Base-by-base conservation (phyloP, 2,888 invertebrate species). In the Pyrocoelia pectoralis region DNA sequence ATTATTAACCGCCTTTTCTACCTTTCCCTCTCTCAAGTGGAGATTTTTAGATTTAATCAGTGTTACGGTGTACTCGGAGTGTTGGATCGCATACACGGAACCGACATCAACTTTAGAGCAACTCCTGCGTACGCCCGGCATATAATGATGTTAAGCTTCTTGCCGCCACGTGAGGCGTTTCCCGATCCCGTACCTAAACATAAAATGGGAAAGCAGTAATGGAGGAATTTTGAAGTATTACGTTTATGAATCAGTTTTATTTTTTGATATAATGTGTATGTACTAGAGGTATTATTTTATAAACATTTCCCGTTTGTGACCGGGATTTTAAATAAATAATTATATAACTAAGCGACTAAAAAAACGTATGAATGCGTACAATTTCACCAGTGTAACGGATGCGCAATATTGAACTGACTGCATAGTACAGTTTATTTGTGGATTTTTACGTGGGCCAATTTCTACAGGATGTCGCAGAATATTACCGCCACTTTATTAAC, bases 51-150 rank as follows among this genome's bases (percentile, higher is more conserved):
- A 77, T 92, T 92, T 78, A 91, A 88, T 71, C 89, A 91, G 73
- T 91, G 90, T 74, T 92, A 85, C 77, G 92, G 92, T 1, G 89
- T 91, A 1, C 81, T 91, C 54, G 92, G 92, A 1, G 85, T 92
- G 1, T 78, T 92, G 71, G 92, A 92, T 78, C 86, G 89, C 48
- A 77, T 92, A 6, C 92, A 92, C 77, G 91, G 91, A 33, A 92
- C 92, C 0, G 91, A 92, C 74, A 83, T 84, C 1, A 80, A 86
- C 72, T 92, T 92, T 76, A 85, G 90, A 8, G 85, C 84, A 66
- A 87, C 89, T 9, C 85, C 86, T 69, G 86, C 86, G 40, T 90
- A 87, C 74, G 80, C 85, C 24, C 84, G 91, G 18, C 66, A 66
- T 24, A 66, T 62, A 5, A 62, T 66, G 61, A 62, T 66, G 66